Conservation (phyloP, 1,140 invertebrate species). For the Cyphomyrmex costatus region DNA sequence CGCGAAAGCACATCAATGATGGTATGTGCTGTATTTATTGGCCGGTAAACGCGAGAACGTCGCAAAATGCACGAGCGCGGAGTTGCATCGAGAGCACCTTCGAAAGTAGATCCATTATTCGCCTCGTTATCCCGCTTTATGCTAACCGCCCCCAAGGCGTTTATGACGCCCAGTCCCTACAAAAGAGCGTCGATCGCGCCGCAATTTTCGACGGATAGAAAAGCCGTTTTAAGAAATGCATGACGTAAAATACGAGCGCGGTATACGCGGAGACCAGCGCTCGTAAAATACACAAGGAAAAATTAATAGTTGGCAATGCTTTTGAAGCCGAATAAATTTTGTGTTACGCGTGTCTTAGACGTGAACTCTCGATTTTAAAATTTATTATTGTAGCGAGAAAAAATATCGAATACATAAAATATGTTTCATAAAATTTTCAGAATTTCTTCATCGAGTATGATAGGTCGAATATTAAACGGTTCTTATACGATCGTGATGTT, state of each 20-base stretch:
- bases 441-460: not conserved
- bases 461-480: not conserved
- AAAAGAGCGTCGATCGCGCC: slow-evolving; percentile 6
- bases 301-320: slow-evolving; percentile 20
- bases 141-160: slow-evolving; percentile 41
- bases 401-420: not conserved
- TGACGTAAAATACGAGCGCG: slow-evolving; percentile 15
- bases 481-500: too few species aligned
- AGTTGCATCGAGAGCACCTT: slow-evolving; percentile 36
- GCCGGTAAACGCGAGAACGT: slow-evolving; percentile 35
- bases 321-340: not conserved
- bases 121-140: slow-evolving; percentile 64
- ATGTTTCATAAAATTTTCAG: not conserved
- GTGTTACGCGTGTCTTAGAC: not conserved
- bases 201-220: slow-evolving; percentile 34
- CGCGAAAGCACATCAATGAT: slow-evolving; percentile 4
- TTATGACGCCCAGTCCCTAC: slow-evolving; percentile 15
- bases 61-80: slow-evolving; percentile 24
- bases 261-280: not conserved
- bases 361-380: not conserved
- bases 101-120: slow-evolving; percentile 63
- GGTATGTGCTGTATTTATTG: slow-evolving; percentile 37
- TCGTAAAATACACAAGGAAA: slow-evolving; percentile 2
- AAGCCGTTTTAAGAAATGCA: slow-evolving; percentile 16
- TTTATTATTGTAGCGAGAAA: not conserved